These are phyloP conservation scores for Zhuqinia jingwanae DNA, from an alignment of 2,888 invertebrate genomes.

Conservation along the genomic window DNA sequence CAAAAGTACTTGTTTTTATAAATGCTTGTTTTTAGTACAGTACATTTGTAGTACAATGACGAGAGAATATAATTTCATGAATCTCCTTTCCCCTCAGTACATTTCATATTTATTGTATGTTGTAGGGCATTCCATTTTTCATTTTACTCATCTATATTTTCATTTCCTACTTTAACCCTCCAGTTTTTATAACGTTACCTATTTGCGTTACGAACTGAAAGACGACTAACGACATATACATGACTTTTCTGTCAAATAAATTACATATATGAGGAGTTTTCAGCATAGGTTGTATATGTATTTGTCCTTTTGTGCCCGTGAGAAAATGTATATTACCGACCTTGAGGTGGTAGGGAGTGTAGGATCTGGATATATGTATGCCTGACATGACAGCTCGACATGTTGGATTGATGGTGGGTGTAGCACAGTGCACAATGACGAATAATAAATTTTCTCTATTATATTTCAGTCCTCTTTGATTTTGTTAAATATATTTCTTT, in stretches of 20 bases:
- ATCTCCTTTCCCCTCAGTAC: slow-evolving; percentile 27
- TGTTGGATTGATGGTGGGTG: not conserved
- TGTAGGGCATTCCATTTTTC: not conserved
- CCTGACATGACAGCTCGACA: too few species aligned
- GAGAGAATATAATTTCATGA: not conserved
- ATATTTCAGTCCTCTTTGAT: not conserved
- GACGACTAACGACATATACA: too few species aligned
- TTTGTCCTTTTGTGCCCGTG: too few species aligned
- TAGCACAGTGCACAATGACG: slow-evolving; percentile 1
- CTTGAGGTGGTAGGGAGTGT: not conserved
- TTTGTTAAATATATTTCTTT: too few species aligned
- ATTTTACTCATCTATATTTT: not conserved
- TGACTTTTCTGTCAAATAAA: slow-evolving; percentile 37
- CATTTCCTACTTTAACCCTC: too few species aligned
- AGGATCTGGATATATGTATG: not conserved
- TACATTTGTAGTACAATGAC: too few species aligned
- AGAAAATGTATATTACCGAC: too few species aligned
- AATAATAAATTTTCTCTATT: not conserved
- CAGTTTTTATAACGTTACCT: slow-evolving; percentile 3
- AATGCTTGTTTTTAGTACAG: too few species aligned
- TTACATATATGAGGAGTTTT: slow-evolving; percentile 35
- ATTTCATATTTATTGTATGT: not conserved
- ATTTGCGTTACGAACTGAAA: too few species aligned
- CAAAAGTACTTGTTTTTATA: too few species aligned
- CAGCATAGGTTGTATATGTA: too few species aligned